Conservation (phyloP, 2,113 vertebrate species). For the Hassar affinis region DNA sequence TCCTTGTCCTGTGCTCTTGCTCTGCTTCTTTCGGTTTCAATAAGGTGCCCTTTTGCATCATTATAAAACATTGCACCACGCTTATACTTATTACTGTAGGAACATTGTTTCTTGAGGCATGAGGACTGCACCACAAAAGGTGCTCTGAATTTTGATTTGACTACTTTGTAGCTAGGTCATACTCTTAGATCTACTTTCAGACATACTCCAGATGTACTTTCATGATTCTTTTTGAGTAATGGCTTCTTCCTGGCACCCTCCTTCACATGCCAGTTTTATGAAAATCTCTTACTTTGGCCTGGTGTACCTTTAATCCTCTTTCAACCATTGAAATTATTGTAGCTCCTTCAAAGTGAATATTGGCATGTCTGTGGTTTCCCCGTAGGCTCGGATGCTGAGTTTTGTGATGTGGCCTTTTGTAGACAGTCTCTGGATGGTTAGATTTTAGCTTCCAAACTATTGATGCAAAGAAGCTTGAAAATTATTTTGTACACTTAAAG, state of each 20-base stretch:
- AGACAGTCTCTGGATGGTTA: neutral
- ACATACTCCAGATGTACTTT: constrained; percentile 20
- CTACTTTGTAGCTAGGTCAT: constrained; percentile 20
- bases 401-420: constrained; percentile 5
- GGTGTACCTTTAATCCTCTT: constrained; percentile 7
- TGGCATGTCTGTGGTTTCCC: constrained; percentile 21
- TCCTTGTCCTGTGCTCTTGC: neutral
- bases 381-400: neutral
- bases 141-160: neutral
- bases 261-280: constrained; percentile 1
- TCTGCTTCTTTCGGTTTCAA: neutral
- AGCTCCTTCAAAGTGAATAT: neutral
- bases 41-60: neutral
- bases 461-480: neutral
- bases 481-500: neutral
- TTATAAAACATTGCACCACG: neutral
- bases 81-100: neutral
- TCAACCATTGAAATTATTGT: constrained; percentile 3
- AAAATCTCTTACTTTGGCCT: constrained; percentile 23
- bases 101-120: neutral
- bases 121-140: neutral
- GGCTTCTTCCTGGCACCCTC: constrained; percentile 9
- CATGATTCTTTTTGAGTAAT: constrained; percentile 11
- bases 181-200: neutral
- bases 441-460: neutral